phyloP scores from a whole-genome alignment of 2,113 vertebrate species.

The Salvator merianae region DNA sequence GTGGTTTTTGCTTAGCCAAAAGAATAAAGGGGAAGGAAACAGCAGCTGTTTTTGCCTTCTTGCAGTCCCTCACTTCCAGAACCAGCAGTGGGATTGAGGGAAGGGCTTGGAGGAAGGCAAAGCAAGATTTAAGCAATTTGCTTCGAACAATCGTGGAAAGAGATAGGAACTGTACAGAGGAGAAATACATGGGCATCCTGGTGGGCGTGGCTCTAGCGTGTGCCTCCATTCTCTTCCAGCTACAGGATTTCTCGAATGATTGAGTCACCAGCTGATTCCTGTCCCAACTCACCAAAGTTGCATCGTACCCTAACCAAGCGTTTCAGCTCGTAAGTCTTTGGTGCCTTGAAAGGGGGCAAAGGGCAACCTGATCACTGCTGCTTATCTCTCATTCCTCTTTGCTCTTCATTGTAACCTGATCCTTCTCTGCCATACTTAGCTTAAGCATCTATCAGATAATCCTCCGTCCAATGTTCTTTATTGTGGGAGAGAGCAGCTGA shows the following conservation, averaged over 20 bases:
- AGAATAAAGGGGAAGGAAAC: neutral
- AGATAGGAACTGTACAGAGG: neutral
- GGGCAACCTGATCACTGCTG: accelerated
- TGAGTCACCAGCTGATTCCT: conserved; percentile 84
- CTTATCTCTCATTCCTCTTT: neutral
- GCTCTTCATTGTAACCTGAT: neutral
- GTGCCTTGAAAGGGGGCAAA: neutral
- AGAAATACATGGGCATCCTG: neutral
- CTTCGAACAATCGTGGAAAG: neutral
- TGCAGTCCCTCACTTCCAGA: neutral
- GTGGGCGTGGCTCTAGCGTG: conserved; percentile 69
- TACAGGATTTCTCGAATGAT: conserved; percentile 82
- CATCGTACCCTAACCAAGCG: conserved; percentile 82
- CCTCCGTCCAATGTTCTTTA: neutral
- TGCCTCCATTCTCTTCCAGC: conserved; percentile 64
- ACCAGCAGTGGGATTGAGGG: neutral
- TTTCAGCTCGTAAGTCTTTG: conserved; percentile 77
- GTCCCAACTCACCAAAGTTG: conserved; percentile 80
- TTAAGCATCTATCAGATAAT: neutral
- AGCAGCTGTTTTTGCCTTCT: neutral
- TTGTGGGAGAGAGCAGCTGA: neutral
- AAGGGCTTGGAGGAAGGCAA: neutral
- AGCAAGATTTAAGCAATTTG: neutral
- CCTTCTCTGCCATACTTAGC: neutral
- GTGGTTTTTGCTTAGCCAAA: neutral